Base-by-base conservation (phyloP, 2,113 vertebrate genomes). In the Aix galericulata region DNA sequence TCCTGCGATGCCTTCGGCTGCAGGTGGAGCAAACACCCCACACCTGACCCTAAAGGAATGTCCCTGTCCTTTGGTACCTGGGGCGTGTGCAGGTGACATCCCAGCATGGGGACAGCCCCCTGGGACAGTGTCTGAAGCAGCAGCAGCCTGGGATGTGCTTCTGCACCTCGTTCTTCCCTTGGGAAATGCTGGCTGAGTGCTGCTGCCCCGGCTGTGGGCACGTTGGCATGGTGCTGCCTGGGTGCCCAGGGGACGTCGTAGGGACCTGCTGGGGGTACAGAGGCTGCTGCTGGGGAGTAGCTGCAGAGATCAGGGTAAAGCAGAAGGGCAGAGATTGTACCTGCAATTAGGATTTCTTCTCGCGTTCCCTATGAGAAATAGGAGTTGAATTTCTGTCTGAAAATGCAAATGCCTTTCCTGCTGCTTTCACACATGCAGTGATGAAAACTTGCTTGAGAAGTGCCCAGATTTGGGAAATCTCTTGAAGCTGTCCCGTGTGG, bases 31-130 rank as follows among this genome's bases (percentile, higher is more conserved):
- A 72, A 60, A 2, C 7, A 1, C 7, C 31, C 15, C 58, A 22
- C 59, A 12, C 8, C 46, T 66, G 46, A 50, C n/a, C 72, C 79
- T 36, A 34, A 64, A 82, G 20, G 14, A 18, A 2, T 20, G 15
- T 15, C 52, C 46, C 48, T 69, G 58, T 38, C 48, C 50, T 72
- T 79, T 16, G 48, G 55, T 23, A 78, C 40, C 18, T 1, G 38
- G 31, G 31, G 53, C 59, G 67, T 23, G 21, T 0, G 6, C 21
- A 72, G 63, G 17, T 0, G 0, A 40, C 17, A 29, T 73, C 55
- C 22, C 58, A 15, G 13, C 9, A 17, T 29, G 8, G 55, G 52
- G 72, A 13, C 44, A 59, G 18, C 40, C 6, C 22, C 44, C 21
- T 21, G 26, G 77, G 71, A 58, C 32, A 50, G 3, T 46, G 34